Conservation (phyloP, 2,797 vertebrate genomes). For the Brotula barbata region DNA sequence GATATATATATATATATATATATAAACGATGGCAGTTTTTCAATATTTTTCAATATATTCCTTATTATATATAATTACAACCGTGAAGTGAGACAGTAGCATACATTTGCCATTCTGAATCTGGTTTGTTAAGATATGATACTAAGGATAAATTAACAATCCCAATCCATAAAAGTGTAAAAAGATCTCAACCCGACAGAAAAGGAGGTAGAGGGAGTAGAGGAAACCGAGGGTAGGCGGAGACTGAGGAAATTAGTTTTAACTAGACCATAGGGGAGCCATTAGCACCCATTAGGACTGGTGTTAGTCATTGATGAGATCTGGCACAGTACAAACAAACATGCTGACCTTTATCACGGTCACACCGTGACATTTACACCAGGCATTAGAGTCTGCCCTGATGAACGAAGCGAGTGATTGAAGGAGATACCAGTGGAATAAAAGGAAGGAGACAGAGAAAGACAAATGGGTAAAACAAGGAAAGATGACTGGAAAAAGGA, state of each 20-base stretch:
- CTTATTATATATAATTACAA: too few species aligned
- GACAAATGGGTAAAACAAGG: constrained; percentile 7
- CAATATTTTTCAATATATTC: too few species aligned
- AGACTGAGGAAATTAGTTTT: constrained; percentile 65
- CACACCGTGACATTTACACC: constrained; percentile 74
- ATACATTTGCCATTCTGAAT: too few species aligned
- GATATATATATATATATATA: too few species aligned
- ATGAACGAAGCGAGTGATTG: constrained; percentile 54
- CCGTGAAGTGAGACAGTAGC: too few species aligned
- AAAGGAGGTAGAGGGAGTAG: constrained; percentile 14
- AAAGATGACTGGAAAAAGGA: constrained; percentile 1
- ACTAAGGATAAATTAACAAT: too few species aligned
- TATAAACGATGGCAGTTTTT: too few species aligned
- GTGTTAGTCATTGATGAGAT: constrained; percentile 73
- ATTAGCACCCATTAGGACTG: constrained; percentile 71
- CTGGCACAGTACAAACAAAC: constrained; percentile 72
- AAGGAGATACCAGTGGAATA: constrained; percentile 16
- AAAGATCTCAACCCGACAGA: too few species aligned
- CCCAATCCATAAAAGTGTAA: too few species aligned
- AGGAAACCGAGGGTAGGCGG: constrained; percentile 18
- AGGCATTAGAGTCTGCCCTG: constrained; percentile 57
- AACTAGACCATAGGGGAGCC: constrained; percentile 63
- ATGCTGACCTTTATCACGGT: constrained; percentile 74
- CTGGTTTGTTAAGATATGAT: too few species aligned
- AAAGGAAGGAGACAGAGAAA: constrained; percentile 11